Conservation (phyloP, 2,113 vertebrate genomes). For the Bambusicola thoracicus region DNA sequence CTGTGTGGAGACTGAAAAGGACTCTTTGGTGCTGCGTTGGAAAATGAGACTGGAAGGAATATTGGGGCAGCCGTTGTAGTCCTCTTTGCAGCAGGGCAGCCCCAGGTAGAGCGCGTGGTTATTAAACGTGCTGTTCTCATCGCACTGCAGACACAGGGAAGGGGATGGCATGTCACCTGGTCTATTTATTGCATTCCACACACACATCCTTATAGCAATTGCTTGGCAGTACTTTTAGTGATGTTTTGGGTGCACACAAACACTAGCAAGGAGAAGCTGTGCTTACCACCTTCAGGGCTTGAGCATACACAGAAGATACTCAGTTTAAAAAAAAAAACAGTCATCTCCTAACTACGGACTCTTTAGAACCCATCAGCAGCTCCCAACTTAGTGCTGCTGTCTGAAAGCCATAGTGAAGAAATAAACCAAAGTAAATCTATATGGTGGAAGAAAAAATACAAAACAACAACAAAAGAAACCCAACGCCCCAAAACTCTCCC, state of each 20-base stretch:
- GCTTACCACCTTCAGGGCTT: background rate
- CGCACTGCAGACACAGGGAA: slow-evolving; percentile 81
- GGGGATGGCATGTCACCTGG: background rate
- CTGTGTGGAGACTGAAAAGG: slow-evolving; percentile 92
- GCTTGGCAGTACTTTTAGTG: background rate
- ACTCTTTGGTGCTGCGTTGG: slow-evolving; percentile 95
- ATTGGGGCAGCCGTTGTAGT: slow-evolving; percentile 92
- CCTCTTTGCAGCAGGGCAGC: slow-evolving; percentile 94
- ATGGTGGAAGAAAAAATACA: background rate
- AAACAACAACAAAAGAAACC: background rate
- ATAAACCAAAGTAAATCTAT: background rate
- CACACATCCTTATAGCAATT: background rate
- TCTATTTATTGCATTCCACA: background rate
- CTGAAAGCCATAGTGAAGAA: background rate
- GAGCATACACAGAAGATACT: background rate
- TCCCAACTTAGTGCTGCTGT: background rate
- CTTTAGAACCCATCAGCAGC: background rate
- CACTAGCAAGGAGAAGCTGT: background rate
- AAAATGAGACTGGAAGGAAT: slow-evolving; percentile 93
- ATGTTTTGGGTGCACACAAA: background rate
- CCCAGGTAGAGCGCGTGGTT: slow-evolving; percentile 95
- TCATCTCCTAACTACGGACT: background rate
- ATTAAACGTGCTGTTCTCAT: slow-evolving; percentile 95
- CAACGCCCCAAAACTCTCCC: fast-evolving
- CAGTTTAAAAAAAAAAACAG: background rate